phyloP scores from a whole-genome alignment of 2,888 invertebrate species.

The Caenorhabditis sulstoni region DNA sequence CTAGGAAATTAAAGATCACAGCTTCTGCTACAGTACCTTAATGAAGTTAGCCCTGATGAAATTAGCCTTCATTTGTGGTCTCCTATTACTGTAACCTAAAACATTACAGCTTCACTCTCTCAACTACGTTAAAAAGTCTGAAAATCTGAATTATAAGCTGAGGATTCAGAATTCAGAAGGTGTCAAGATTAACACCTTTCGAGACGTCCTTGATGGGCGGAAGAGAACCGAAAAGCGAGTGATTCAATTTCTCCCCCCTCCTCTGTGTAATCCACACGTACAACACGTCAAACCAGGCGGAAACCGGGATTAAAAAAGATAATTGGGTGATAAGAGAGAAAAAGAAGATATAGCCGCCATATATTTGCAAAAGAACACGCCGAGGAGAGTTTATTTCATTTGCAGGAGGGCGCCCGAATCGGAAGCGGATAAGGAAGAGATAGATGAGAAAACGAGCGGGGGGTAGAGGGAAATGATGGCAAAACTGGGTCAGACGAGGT shows the following conservation, averaged over 20 bases:
- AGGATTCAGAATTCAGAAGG: constrained; percentile 19
- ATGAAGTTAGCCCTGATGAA: too few relatives aligned
- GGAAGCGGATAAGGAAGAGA: constrained; percentile 22
- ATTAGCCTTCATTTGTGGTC: too few relatives aligned
- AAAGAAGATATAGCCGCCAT: background rate
- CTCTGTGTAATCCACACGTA: background rate
- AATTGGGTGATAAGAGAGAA: background rate
- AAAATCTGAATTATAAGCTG: too few relatives aligned
- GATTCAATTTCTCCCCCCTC: background rate
- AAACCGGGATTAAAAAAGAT: constrained; percentile 1
- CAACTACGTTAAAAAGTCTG: too few relatives aligned
- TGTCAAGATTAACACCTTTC: constrained; percentile 34
- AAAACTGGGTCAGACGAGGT: constrained; percentile 30
- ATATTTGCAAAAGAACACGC: constrained; percentile 10
- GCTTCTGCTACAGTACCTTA: constrained; percentile 1
- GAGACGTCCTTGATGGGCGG: background rate
- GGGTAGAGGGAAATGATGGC: background rate
- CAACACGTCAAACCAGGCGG: background rate
- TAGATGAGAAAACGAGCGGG: constrained; percentile 3
- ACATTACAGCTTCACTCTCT: too few relatives aligned
- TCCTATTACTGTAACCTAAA: too few relatives aligned
- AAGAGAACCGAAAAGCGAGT: background rate
- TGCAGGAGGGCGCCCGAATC: constrained; percentile 7
- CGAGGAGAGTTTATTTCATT: constrained; percentile 1
- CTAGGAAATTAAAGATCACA: too few relatives aligned